Evolutionary conservation across 1,140 invertebrate species (phyloP).

Genomic region (Drosophila pruinosa): DNA sequence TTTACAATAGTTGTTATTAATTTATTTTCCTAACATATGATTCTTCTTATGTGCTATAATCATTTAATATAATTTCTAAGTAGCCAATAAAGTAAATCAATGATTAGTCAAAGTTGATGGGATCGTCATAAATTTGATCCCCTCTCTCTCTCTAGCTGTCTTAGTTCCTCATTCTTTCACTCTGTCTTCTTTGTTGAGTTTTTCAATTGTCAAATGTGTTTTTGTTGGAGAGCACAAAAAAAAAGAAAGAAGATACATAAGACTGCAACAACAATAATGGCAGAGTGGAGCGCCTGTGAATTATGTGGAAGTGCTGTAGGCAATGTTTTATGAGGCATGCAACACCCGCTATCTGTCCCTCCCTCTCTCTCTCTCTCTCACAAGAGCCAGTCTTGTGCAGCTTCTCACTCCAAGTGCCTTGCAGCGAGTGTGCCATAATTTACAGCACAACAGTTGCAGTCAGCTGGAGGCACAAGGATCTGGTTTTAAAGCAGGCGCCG

Average conservation of each 20-base stretch:
- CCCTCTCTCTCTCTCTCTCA: not conserved
- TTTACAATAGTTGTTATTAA: too few relatives aligned
- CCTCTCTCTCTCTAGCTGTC: not conserved
- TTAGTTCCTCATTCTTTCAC: not conserved
- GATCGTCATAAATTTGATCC: not conserved
- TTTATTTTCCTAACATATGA: too few relatives aligned
- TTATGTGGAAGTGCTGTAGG: conserved; percentile 39
- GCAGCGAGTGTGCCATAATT: conserved; percentile 40
- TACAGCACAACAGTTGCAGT: conserved; percentile 44
- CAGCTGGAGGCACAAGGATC: conserved; percentile 3
- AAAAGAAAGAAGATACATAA: not conserved
- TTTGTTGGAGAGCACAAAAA: not conserved
- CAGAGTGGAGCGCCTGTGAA: conserved; percentile 36
- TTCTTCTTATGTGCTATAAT: too few relatives aligned
- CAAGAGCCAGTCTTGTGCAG: too few relatives aligned
- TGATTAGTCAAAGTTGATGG: not conserved
- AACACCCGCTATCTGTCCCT: not conserved
- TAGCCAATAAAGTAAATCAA: not conserved
- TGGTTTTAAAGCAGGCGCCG: conserved; percentile 2
- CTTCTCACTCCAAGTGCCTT: not conserved
- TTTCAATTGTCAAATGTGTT: conserved; percentile 9
- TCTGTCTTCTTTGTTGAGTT: not conserved
- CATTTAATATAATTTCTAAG: not conserved
- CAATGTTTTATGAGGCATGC: conserved; percentile 52
- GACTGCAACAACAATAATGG: not conserved